These are phyloP conservation scores for Orbicella faveolata DNA, from an alignment of 64 coral and sea anemone species.

Conservation along the genomic window DNA sequence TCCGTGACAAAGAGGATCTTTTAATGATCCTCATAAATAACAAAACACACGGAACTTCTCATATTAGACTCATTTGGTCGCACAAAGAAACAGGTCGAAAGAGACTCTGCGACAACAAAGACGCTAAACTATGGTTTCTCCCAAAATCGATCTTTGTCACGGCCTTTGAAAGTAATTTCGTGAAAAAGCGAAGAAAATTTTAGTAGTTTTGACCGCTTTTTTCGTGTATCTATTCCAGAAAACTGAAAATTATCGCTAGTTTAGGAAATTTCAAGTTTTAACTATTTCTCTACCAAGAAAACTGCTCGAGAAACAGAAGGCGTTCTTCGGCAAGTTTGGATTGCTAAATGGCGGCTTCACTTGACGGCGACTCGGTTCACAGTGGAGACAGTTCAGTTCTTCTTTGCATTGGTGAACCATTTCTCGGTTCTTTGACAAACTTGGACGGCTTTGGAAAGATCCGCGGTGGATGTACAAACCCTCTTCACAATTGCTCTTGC, in stretches of 20 bases:
- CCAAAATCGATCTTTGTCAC: not conserved
- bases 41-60: not conserved
- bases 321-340: not conserved
- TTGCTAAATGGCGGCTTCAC: not conserved
- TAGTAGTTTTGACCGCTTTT: too few relatives aligned
- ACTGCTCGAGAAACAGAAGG: not conserved
- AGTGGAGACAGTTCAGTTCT: conserved; percentile 73
- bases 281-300: not conserved
- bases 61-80: too few relatives aligned
- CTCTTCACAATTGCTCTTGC: conserved; percentile 62
- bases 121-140: not conserved
- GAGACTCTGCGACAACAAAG: not conserved
- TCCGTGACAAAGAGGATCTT: not conserved
- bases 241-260: not conserved
- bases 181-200: too few relatives aligned
- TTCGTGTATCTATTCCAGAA: not conserved
- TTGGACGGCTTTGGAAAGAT: conserved; percentile 75
- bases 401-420: conserved; percentile 54
- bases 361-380: conserved; percentile 22
- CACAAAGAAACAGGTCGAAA: not conserved
- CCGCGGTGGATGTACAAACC: conserved; percentile 81
- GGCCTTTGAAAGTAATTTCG: too few relatives aligned
- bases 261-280: not conserved
- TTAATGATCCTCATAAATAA: not conserved
- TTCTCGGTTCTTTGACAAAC: conserved; percentile 76